Conservation (phyloP, 2,113 vertebrate genomes). For the Synodontis membranacea region DNA sequence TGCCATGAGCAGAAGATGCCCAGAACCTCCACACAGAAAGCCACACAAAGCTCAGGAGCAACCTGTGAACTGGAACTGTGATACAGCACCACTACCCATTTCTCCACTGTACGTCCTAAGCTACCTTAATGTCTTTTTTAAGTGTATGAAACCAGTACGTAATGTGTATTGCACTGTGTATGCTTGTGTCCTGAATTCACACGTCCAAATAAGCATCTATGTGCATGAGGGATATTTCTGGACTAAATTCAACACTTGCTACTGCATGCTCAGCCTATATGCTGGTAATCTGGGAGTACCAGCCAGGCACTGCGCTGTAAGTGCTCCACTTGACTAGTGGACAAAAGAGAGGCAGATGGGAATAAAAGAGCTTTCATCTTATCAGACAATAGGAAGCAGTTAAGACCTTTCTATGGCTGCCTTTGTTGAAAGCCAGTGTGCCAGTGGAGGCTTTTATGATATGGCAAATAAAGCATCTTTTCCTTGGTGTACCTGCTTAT, state of each 20-base stretch:
- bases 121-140: not conserved
- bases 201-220: not conserved
- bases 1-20: not conserved
- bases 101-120: not conserved
- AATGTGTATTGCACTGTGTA: not conserved
- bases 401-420: conserved; percentile 63
- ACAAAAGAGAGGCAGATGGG: conserved; percentile 10
- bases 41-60: not conserved
- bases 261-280: not conserved
- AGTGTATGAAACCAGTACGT: not conserved
- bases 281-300: conserved; percentile 10
- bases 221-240: not conserved
- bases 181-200: not conserved
- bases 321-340: conserved; percentile 3
- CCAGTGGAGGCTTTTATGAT: conserved; percentile 63
- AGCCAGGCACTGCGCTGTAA: not conserved
- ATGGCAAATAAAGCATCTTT: conserved; percentile 58
- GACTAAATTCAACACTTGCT: not conserved
- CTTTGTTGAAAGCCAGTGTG: conserved; percentile 66
- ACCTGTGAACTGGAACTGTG: not conserved
- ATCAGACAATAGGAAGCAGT: conserved; percentile 58
- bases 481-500: not conserved
- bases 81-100: not conserved
- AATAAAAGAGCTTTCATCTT: conserved; percentile 49
- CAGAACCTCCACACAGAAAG: not conserved